Base-by-base conservation (phyloP, 2,797 vertebrate species). In the Syngnathus acus region DNA sequence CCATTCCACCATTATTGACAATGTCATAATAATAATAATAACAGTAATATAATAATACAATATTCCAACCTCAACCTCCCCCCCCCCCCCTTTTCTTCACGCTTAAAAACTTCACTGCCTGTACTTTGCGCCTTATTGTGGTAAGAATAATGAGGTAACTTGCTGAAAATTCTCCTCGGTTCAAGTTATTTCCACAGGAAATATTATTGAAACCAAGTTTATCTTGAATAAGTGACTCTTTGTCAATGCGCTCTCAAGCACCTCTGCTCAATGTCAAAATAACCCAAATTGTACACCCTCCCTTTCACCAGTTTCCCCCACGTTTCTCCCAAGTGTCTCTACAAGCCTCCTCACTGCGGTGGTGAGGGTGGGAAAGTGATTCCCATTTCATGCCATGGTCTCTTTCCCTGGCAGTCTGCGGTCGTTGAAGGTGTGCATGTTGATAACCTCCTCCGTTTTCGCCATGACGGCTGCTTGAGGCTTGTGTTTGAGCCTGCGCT, bases 111-210 rank as follows among this genome's bases (percentile, higher is more conserved):
- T 65, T 75, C 78, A 74, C 71, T 76, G 77, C 68, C 66, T 70
- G 63, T 63, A 51, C 64, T 71, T 74, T 16, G 37, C 68, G 21
- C 70, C 54, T 78, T 72, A 70, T 92, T 90, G 92, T 94, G 92
- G 89, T 93, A 94, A 91, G 94, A 91, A 90, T 90, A 78, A 94
- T 95, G 93, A 95, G 93, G 94, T 96, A 95, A 95, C 94, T 93
- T 89, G 92, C 93, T 94, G 93, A 93, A 94, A 84, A 93, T 94
- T 93, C 94, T 91, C 92, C 93, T 93, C 92, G 91, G 92, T 93
- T 93, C 91, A 93, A 83, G 93, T 94, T 97, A 98, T 98, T 99
- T 99, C 95, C 95, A 98, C 95, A 98, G 97, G 96, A 99, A 99
- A 99, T 94, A 98, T 93, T 86, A 85, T 88, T 84, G 81, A 81